Conservation (phyloP, 2,797 vertebrate species). For the Falco berigora region DNA sequence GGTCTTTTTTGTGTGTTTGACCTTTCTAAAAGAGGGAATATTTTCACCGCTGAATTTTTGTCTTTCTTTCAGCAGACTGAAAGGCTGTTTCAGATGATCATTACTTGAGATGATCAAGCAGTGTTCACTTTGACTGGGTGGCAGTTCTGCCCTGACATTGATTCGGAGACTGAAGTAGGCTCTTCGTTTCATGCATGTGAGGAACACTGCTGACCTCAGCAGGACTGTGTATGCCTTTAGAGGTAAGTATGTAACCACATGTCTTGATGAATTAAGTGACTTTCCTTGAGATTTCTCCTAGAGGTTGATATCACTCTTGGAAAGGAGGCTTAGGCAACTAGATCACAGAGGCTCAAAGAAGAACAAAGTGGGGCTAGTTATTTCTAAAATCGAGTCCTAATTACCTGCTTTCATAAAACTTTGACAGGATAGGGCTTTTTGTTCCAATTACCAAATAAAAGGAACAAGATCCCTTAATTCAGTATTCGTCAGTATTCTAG, state of each 20-base stretch:
- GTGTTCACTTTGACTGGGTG: not conserved
- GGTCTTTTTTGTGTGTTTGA: not conserved
- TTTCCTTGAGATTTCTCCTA: not conserved
- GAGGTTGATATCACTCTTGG: not conserved
- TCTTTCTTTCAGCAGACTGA: not conserved
- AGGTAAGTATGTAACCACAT: not conserved
- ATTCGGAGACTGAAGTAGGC: not conserved
- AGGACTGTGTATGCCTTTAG: not conserved
- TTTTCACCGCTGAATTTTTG: not conserved
- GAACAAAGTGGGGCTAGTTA: not conserved
- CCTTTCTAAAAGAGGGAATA: conserved; percentile 26
- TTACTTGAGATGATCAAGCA: not conserved
- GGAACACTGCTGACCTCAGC: not conserved
- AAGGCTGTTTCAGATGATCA: not conserved
- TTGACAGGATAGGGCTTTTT: not conserved
- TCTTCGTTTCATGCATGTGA: not conserved
- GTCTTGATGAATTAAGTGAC: not conserved
- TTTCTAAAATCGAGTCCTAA: not conserved
- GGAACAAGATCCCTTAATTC: not conserved
- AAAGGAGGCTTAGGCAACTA: not conserved
- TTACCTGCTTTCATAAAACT: not conserved
- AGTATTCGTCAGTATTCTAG: not conserved
- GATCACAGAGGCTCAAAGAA: not conserved
- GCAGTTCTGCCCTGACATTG: not conserved
- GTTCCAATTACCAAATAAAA: not conserved